Evolutionary conservation across 2,888 invertebrate genomes (phyloP).

Genomic region (Mimas tiliae): DNA sequence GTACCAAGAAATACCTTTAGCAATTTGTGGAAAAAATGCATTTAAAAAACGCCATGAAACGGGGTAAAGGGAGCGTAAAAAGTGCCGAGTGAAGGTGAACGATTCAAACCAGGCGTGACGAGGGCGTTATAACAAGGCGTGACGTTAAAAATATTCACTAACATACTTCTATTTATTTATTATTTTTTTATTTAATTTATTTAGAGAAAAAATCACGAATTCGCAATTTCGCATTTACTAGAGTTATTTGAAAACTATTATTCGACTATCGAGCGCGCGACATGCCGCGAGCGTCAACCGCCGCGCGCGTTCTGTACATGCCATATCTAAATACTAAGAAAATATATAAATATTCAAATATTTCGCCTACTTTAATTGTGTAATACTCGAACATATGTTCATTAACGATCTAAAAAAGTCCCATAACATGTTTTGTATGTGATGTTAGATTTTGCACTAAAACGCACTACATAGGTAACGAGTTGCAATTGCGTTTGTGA

Average conservation of each 20-base stretch:
- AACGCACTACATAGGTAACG: slow-evolving; percentile 55
- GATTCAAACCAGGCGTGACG: slow-evolving; percentile 12
- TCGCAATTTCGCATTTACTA: slow-evolving; percentile 49
- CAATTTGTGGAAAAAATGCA: slow-evolving; percentile 33
- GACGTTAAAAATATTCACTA: slow-evolving; percentile 53
- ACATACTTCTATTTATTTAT: slow-evolving; percentile 31
- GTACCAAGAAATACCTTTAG: slow-evolving; percentile 37
- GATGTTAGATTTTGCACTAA: slow-evolving; percentile 62
- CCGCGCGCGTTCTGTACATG: slow-evolving; percentile 43
- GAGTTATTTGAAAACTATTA: slow-evolving; percentile 27
- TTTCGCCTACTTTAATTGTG: slow-evolving; percentile 61
- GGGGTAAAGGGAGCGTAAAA: slow-evolving; percentile 35
- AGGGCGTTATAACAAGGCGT: slow-evolving; percentile 58
- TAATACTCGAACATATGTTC: slow-evolving; percentile 56
- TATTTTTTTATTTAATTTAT: slow-evolving; percentile 44
- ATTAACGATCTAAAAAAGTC: slow-evolving; percentile 46
- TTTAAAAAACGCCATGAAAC: slow-evolving; percentile 33
- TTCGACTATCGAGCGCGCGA: slow-evolving; percentile 24
- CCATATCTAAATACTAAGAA: slow-evolving; percentile 64
- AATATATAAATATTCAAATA: slow-evolving; percentile 65
- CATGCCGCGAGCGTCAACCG: not conserved
- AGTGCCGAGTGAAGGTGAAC: slow-evolving; percentile 52
- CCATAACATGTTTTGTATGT: slow-evolving; percentile 44
- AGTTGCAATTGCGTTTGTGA: slow-evolving; percentile 24
- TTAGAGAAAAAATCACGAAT: slow-evolving; percentile 56